Evolutionary conservation across 2,888 invertebrate genomes (phyloP), one percentile per base, ranked within the genome.

Genomic region (Epicampocera succincta): DNA sequence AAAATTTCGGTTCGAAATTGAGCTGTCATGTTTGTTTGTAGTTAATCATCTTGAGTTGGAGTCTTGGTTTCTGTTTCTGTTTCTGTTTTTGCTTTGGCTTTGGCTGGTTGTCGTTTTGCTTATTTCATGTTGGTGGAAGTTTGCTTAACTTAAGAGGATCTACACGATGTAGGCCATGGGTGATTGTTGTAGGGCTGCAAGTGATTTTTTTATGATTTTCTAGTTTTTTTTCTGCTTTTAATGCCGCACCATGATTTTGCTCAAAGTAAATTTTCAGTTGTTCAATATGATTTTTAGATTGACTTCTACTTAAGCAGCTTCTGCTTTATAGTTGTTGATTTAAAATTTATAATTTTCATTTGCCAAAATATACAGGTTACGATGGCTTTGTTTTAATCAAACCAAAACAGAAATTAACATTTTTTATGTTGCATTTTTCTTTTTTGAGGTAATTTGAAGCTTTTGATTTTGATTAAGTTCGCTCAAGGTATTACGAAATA

Each of bases 21-120:
- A 89, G 89, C 89, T 88, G 89, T 89, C 89, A 89, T 89, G 89
- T 89, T 88, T 87, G 88, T 85, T 86, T 89, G 87, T 87, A 87
- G 89, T 89, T 89, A 89, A 89, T 89, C 89, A 89, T 88, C 88
- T 87, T 87, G 84, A 86, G 86, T 84, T 84, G 81, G 81, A 42
- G 48, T 40, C 44, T 61, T 72, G 40, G 48, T 1, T 25, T 21
- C 13, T 15, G 25, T 12, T 56, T 40, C 63, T 61, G 48, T 29
- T 54, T 38, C 13, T 60, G 48, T 17, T 40, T 38, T 71, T 79
- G 33, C n/a, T n/a, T n/a, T n/a, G n/a, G n/a, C n/a, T n/a, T n/a
- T 74, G 2, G 12, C 5, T 33, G 42, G 50, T 68, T 68, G 52
- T 66, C 29, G 50, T 61, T 73, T 46, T 65, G 58, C 13, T 52